Evolutionary conservation across 2,888 invertebrate genomes (phyloP), one percentile per base, ranked within the genome.

Genomic region (Folsomia candida): DNA sequence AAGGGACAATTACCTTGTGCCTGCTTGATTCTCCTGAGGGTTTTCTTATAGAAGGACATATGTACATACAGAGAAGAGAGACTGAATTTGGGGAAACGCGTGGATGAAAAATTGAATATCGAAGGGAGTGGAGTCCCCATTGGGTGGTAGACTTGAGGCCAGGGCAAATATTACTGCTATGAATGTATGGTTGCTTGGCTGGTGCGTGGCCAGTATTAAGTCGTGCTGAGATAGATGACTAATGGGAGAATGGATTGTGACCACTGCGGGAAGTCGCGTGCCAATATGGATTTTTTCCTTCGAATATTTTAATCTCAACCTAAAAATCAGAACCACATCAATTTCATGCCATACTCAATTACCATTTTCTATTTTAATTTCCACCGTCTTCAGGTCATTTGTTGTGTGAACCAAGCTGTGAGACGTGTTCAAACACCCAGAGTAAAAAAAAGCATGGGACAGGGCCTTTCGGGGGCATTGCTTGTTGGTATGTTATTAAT

Each of bases 221-320:
- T 65, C 78, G 73, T 75, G 78, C 76, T 78, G 78, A 75, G 78
- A n/a, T n/a, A n/a, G n/a, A 76, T 78, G 76, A 78, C 74, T 78
- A 78, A 78, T 78, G 76, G 70, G 75, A 73, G 74, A 71, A 66
- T 75, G 60, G 51, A 71, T 72, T 70, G 67, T 61, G 71, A 69
- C 71, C 76, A 71, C 78, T 72, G 69, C 78, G 71, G 78, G 78
- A 75, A 75, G 76, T 76, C 76, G 74, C 76, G 76, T 78, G 78
- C 76, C 76, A 76, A 71, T 70, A 67, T 57, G 61, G 27, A 65
- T 67, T 60, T 68, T 73, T 65, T 65, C 27, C 9, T n/a, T n/a
- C 47, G 25, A 51, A 65, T 65, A 65, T 65, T 65, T 65, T 54
- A 65, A 65, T 65, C 51, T 3, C 65, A n/a, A 25, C 26, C 20